Evolutionary conservation across 2,888 invertebrate genomes (phyloP).

Genomic region (Cheilosia urbana): DNA sequence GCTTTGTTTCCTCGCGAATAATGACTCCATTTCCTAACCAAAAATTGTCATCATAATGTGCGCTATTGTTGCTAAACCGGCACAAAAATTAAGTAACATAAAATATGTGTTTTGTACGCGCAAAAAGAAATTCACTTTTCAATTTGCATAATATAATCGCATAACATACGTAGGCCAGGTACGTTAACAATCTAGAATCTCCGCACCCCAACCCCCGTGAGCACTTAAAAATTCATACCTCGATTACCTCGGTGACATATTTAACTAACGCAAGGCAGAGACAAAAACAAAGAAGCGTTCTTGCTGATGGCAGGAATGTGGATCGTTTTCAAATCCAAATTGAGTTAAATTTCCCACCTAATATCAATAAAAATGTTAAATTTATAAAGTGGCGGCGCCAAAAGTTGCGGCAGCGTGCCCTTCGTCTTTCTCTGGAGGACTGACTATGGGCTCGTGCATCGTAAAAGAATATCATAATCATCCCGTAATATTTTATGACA

Average conservation of each 20-base stretch:
- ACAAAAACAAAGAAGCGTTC: slow-evolving; percentile 8
- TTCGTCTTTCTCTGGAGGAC: slow-evolving; percentile 44
- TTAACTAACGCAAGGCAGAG: slow-evolving; percentile 49
- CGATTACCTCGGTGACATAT: slow-evolving; percentile 69
- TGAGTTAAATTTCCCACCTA: slow-evolving; percentile 69
- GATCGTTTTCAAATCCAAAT: slow-evolving; percentile 67
- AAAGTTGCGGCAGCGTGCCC: slow-evolving; percentile 49
- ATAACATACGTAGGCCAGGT: background rate
- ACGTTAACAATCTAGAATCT: slow-evolving; percentile 5
- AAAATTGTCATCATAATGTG: slow-evolving; percentile 17
- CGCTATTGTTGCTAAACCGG: slow-evolving; percentile 22
- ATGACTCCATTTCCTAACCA: slow-evolving; percentile 45
- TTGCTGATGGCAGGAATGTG: slow-evolving; percentile 14
- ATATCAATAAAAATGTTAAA: slow-evolving; percentile 70
- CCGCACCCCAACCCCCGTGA: slow-evolving; percentile 1
- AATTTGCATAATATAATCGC: slow-evolving; percentile 68
- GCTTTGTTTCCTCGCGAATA: slow-evolving; percentile 29
- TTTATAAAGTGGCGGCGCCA: slow-evolving; percentile 54
- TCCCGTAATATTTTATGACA: slow-evolving; percentile 77
- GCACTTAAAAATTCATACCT: slow-evolving; percentile 64
- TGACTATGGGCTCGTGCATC: slow-evolving; percentile 55
- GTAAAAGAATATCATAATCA: slow-evolving; percentile 82
- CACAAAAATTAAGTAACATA: slow-evolving; percentile 44
- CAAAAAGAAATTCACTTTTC: slow-evolving; percentile 58
- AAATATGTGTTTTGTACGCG: slow-evolving; percentile 30